These are phyloP conservation scores for Andinoacara biseriatus DNA, from an alignment of 2,113 vertebrate species.

Conservation along the genomic window DNA sequence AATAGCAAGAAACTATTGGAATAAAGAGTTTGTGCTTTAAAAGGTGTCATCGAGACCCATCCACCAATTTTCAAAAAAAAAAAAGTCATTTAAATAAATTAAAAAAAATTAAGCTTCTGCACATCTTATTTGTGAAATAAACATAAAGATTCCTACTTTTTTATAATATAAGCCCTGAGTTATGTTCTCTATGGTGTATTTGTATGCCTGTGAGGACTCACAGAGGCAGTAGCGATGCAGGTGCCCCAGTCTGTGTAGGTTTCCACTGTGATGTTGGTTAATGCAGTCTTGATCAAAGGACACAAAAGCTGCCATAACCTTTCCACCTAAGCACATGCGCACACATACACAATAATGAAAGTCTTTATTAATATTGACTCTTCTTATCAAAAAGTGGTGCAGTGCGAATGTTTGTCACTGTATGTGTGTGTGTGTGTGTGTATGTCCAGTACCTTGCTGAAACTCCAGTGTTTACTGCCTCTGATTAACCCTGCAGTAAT, in stretches of 20 bases:
- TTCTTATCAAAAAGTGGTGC: conserved; percentile 59
- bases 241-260: conserved; percentile 96
- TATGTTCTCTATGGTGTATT: neutral
- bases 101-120: neutral
- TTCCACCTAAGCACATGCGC: conserved; percentile 84
- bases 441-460: conserved; percentile 85
- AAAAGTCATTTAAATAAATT: neutral
- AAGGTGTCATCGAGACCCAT: neutral
- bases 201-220: conserved; percentile 76
- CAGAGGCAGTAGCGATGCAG: conserved; percentile 95
- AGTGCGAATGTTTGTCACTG: neutral
- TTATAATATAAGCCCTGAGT: neutral
- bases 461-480: conserved; percentile 97
- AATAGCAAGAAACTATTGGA: neutral
- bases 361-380: conserved; percentile 71
- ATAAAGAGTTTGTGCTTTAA: neutral
- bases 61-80: neutral
- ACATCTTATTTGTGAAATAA: neutral
- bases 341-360: conserved; percentile 53
- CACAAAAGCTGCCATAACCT: conserved; percentile 89
- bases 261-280: conserved; percentile 94
- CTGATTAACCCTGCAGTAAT: conserved; percentile 95
- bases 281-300: conserved; percentile 89
- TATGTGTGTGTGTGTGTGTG: conserved; percentile 25
- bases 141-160: neutral